Base-by-base conservation (phyloP, 30 jellyfish, hydroid and myxozoan genomes). In the Cassiopea andromeda region DNA sequence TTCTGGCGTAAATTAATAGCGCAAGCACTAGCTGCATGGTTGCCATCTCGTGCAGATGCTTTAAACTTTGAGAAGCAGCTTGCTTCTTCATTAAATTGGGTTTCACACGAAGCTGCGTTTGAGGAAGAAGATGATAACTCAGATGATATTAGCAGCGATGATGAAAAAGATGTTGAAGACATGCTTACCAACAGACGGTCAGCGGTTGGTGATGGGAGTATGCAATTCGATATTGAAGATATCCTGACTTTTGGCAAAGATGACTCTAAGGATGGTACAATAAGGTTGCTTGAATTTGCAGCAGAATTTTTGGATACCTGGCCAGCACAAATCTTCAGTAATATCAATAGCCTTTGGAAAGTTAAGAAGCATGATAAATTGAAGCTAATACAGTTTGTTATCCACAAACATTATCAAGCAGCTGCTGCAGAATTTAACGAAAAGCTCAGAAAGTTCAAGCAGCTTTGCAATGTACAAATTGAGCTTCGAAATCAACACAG, bases 91-190 rank as follows among this genome's bases (percentile, higher is more conserved):
- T 46, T 73, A 16, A 76, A 72, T 44, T 64, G 82, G 90, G 59
- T 60, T 48, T 57, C 86, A 12, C 76, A 44, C 18, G 83, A 72
- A 1, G 71, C 88, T 60, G 84, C 80, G 43, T 8, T 3, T 17
- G 71, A 44, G 5, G 85, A 77, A 78, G 59, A 38, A 13, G 79
- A 27, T 68, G 86, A 46, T n/a, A 90, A 69, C 46, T 48, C 54
- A n/a, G 94, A 67, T 6, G 91, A 75, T 1, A 69, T 16, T 44
- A 85, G 46, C 69, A 48, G 81, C 69, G 93, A 67, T 69, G 91
- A 91, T 46, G 97, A 83, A 77, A 68, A 83, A 69, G 93, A 91
- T 47, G 74, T 91, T 50, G 58, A 67, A 45, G 85, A 68, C 7
- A 43, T 70, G 46, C 91, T 61, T 4, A 38, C 15, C 9, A 87